Conservation (phyloP, 2,888 invertebrate genomes). For the Dastarcus helophoroides region DNA sequence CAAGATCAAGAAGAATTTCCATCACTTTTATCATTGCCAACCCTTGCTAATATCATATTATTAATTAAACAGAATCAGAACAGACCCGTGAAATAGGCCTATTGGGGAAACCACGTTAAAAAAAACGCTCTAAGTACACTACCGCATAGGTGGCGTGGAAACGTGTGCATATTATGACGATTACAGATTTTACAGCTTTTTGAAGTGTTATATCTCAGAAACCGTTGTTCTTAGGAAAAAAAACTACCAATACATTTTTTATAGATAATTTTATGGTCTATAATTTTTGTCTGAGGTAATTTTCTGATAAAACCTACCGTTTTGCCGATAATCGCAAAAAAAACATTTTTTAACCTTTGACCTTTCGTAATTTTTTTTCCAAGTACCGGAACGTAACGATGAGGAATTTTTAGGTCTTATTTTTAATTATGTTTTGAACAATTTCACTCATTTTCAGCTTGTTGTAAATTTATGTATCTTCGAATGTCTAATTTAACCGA, state of each 20-base stretch:
- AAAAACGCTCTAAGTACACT: conserved; percentile 26
- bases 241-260: neutral
- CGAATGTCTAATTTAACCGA: conserved; percentile 2
- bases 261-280: neutral
- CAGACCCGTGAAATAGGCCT: too few species aligned
- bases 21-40: neutral
- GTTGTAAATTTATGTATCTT: conserved; percentile 2
- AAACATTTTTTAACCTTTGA: neutral
- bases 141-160: conserved; percentile 27
- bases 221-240: neutral
- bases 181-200: neutral
- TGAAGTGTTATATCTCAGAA: conserved; percentile 1
- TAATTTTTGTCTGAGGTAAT: conserved; percentile 1
- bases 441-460: neutral
- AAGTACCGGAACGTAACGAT: neutral
- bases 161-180: conserved; percentile 13
- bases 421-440: conserved; percentile 3
- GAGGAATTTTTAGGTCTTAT: conserved; percentile 1
- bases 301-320: conserved; percentile 1
- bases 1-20: conserved; percentile 4
- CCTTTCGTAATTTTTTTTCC: neutral
- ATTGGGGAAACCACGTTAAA: too few species aligned
- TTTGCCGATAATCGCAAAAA: neutral
- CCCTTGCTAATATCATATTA: too few species aligned
- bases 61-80: too few species aligned